Evolutionary conservation across 2,797 vertebrate species (phyloP).

Genomic region (Melanotaenia pygmaea): DNA sequence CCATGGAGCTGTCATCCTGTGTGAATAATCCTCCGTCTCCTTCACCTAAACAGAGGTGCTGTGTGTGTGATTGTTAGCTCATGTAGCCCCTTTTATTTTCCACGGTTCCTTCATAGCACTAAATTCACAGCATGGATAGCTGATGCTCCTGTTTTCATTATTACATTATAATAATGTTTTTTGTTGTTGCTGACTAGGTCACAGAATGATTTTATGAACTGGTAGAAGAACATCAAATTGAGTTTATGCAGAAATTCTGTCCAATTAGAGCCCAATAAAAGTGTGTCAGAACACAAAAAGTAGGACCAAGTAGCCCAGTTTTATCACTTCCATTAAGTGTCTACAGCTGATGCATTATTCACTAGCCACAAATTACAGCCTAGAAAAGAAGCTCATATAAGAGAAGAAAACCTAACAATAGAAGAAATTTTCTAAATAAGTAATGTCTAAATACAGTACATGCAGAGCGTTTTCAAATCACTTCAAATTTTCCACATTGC

Average conservation of each 20-base stretch:
- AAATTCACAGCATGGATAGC: not conserved
- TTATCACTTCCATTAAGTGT: conserved; percentile 6
- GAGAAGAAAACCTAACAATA: conserved; percentile 1
- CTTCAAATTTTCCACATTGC: not conserved
- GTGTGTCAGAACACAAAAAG: conserved; percentile 23
- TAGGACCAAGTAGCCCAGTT: conserved; percentile 31
- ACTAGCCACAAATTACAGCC: conserved; percentile 18
- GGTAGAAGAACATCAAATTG: conserved; percentile 5
- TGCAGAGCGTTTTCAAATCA: not conserved
- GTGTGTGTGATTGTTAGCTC: conserved; percentile 6
- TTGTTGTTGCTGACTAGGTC: conserved; percentile 20
- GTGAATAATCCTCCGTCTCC: conserved; percentile 44
- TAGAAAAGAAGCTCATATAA: conserved; percentile 19
- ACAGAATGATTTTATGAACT: conserved; percentile 5
- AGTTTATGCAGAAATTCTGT: conserved; percentile 22
- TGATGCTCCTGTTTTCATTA: not conserved
- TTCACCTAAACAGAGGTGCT: conserved; percentile 34
- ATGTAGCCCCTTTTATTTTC: conserved; percentile 18
- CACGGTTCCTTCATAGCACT: conserved; percentile 14
- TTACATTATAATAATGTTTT: not conserved
- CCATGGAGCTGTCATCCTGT: conserved; percentile 44
- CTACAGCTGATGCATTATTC: conserved; percentile 9
- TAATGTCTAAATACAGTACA: not conserved
- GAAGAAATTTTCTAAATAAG: not conserved
- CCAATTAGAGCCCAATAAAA: conserved; percentile 49